Conservation (phyloP, 2,113 vertebrate species). For the Catharus fuscescens region DNA sequence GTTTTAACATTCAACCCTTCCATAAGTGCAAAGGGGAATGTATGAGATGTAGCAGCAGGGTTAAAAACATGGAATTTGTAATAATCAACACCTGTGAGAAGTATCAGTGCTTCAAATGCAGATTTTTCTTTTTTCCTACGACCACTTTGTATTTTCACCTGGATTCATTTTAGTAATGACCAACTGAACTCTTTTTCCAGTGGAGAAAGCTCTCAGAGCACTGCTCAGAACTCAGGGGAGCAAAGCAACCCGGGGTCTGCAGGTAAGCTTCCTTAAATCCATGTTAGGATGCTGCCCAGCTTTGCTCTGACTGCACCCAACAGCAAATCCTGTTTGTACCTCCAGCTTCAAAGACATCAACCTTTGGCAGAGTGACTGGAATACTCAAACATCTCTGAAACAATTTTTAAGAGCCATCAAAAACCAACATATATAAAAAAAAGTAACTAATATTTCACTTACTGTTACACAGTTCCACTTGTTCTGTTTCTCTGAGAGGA, state of each 20-base stretch:
- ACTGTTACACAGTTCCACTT: not conserved
- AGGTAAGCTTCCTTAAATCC: fast-evolving
- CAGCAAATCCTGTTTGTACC: not conserved
- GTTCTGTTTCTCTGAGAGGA: not conserved
- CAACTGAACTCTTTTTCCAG: not conserved
- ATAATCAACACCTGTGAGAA: not conserved
- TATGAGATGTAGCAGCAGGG: not conserved
- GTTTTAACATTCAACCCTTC: not conserved
- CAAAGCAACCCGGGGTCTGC: not conserved
- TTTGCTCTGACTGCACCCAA: not conserved
- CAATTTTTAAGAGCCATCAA: not conserved
- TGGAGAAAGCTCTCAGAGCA: fast-evolving
- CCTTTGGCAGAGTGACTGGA: not conserved
- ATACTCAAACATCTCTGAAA: not conserved
- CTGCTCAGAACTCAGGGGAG: not conserved
- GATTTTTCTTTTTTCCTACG: too few relatives aligned
- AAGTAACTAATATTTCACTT: not conserved
- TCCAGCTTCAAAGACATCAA: not conserved
- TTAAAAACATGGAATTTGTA: not conserved
- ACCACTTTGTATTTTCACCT: not conserved
- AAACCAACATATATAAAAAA: not conserved
- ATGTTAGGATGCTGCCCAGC: not conserved
- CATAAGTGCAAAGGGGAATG: not conserved
- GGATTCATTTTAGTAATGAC: not conserved
- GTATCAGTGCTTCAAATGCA: not conserved